A percentile compares a stretch with the other conserved stretches of the same genome.
phyloP scores from a whole-genome alignment of 1,140 invertebrate species.

The Drosophila miranda region DNA sequence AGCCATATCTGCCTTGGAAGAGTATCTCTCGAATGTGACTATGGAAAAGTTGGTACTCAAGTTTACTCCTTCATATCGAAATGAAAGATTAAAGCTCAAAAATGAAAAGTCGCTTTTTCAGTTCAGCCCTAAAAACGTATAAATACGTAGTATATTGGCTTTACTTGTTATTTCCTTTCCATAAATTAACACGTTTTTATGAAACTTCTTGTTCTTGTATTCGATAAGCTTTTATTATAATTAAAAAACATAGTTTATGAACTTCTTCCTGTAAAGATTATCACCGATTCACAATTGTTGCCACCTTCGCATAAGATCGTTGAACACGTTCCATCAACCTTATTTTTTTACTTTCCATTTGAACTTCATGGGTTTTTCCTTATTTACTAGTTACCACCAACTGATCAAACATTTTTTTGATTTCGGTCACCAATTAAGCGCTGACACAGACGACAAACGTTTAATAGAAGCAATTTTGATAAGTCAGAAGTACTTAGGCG shows the following conservation, averaged over 20 bases:
- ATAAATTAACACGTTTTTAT: slow-evolving; percentile 17
- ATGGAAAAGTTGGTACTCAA: slow-evolving; percentile 16
- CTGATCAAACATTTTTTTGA: no score
- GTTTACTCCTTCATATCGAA: no score
- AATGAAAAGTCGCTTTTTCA: no score
- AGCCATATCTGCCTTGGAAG: slow-evolving; percentile 15
- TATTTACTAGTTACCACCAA: no score
- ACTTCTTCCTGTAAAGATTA: slow-evolving; percentile 11
- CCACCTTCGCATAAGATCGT: no score
- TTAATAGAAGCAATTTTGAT: neutral
- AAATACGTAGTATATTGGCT: no score
- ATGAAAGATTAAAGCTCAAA: no score
- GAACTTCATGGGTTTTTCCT: no score
- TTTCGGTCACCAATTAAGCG: neutral
- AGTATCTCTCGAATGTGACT: slow-evolving; percentile 29
- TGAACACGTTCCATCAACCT: neutral
- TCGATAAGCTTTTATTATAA: slow-evolving; percentile 9
- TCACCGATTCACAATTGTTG: no score
- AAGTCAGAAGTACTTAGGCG: neutral
- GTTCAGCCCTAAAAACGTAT: no score
- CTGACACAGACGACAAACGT: slow-evolving; percentile 1
- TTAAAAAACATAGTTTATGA: slow-evolving; percentile 14
- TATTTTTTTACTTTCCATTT: no score
- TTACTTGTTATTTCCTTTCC: neutral
- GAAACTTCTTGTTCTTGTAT: slow-evolving; percentile 2